Percentiles rank a stretch among this genome's conserved stretches.
Conservation (phyloP, 2,797 vertebrate species). For the Ctenochaetus hawaiiensis region DNA sequence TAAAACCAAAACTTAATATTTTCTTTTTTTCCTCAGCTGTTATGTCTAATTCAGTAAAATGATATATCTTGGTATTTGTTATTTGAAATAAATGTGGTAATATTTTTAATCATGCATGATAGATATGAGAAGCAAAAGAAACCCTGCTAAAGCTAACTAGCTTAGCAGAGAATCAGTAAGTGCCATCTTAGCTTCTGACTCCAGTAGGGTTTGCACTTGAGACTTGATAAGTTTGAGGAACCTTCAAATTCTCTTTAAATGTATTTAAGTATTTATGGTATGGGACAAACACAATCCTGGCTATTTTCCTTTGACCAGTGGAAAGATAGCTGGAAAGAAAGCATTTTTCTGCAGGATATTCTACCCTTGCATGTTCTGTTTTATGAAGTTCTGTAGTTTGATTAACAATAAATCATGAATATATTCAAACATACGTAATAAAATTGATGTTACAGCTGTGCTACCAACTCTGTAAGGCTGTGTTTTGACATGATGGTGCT, state of each 20-base stretch:
- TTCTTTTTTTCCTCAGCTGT: not conserved
- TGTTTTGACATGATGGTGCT: not conserved
- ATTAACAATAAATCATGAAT: not conserved
- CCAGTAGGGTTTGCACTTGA: not conserved
- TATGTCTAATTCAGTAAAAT: not conserved
- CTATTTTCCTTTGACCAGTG: no score
- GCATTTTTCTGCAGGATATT: no score
- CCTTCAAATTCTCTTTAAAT: not conserved
- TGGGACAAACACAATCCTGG: no score
- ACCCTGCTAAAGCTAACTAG: constrained; percentile 6
- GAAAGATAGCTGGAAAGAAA: no score
- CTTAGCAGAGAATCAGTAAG: not conserved
- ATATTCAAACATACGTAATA: not conserved
- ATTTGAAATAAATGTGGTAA: not conserved
- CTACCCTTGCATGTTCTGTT: no score
- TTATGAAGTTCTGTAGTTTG: no score
- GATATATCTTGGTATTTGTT: not conserved
- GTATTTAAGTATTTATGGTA: not conserved
- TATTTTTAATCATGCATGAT: not conserved
- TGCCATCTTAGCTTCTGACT: no score
- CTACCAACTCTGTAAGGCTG: not conserved
- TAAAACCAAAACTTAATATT: not conserved
- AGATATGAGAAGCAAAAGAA: not conserved
- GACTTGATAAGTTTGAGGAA: not conserved
- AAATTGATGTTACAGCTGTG: not conserved